These are phyloP conservation scores for Urocolius indicus DNA, from an alignment of 2,113 vertebrate genomes.

Conservation along the genomic window DNA sequence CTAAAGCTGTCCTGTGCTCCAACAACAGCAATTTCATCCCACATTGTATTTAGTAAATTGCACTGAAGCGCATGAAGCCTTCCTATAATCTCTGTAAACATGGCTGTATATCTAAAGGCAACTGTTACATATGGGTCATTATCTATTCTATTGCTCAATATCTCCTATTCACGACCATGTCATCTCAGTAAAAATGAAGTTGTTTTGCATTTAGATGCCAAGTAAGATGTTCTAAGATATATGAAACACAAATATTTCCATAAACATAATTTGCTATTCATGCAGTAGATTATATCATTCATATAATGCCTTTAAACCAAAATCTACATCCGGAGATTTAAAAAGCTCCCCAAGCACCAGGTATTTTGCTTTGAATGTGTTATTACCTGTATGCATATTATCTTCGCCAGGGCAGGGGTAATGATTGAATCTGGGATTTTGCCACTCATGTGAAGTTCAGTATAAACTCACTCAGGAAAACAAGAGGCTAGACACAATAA, in stretches of 20 bases:
- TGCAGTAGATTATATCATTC: background rate
- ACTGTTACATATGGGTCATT: conserved; percentile 38
- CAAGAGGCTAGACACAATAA: background rate
- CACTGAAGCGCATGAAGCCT: conserved; percentile 20
- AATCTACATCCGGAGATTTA: background rate
- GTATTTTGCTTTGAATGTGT: background rate
- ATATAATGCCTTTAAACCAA: conserved; percentile 25
- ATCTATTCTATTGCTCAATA: conserved; percentile 28
- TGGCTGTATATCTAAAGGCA: conserved; percentile 27
- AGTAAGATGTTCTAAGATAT: conserved; percentile 4
- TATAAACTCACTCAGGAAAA: background rate
- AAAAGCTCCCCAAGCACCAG: background rate
- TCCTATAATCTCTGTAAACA: conserved; percentile 39
- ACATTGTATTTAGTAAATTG: conserved; percentile 59
- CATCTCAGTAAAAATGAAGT: conserved; percentile 54
- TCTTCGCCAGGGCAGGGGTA: background rate
- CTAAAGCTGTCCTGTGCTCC: conserved; percentile 33
- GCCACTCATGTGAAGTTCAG: background rate
- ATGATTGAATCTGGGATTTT: background rate
- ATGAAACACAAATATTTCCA: conserved; percentile 8
- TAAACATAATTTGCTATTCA: background rate
- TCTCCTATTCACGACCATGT: conserved; percentile 19
- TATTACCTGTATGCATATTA: background rate
- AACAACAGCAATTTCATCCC: conserved; percentile 56
- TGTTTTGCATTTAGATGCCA: conserved; percentile 55